Percentiles rank a stretch among this genome's conserved stretches.
These are phyloP conservation scores for Falco berigora DNA, from an alignment of 2,797 vertebrate species.

Conservation along the genomic window DNA sequence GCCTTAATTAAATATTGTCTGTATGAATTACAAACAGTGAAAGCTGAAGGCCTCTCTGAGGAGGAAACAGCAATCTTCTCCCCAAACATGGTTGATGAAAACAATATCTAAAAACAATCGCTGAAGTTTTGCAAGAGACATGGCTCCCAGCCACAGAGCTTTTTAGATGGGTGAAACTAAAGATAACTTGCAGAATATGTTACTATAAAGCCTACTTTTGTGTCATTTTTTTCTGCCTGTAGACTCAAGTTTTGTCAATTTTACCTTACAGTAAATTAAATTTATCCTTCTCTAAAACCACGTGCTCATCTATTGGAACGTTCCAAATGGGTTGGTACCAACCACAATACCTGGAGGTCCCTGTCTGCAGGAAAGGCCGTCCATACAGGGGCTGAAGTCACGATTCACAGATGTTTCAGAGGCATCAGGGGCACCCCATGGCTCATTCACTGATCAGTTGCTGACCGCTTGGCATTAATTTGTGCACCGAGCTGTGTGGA, in stretches of 20 bases:
- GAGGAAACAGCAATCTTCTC: neutral
- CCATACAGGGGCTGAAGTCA: neutral
- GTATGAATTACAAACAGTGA: neutral
- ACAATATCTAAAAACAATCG: neutral
- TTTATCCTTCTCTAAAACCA: neutral
- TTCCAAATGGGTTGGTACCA: neutral
- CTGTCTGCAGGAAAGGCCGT: neutral
- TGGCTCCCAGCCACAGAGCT: neutral
- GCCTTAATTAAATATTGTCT: neutral
- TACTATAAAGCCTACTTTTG: neutral
- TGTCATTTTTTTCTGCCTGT: neutral
- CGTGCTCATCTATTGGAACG: neutral
- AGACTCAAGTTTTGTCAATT: neutral
- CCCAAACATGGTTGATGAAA: neutral
- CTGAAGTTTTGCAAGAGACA: neutral
- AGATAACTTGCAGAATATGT: neutral
- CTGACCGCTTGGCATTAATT: neutral
- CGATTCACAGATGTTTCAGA: neutral
- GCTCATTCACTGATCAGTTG: neutral
- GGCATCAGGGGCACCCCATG: too few species aligned
- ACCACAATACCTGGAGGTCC: neutral
- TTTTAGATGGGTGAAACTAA: neutral
- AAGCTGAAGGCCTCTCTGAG: neutral
- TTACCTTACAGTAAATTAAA: neutral
- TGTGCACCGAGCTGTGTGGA: neutral